Percentiles rank a stretch among this genome's conserved stretches.
These are phyloP conservation scores for Netta rufina DNA, from an alignment of 2,797 vertebrate species.

Conservation along the genomic window DNA sequence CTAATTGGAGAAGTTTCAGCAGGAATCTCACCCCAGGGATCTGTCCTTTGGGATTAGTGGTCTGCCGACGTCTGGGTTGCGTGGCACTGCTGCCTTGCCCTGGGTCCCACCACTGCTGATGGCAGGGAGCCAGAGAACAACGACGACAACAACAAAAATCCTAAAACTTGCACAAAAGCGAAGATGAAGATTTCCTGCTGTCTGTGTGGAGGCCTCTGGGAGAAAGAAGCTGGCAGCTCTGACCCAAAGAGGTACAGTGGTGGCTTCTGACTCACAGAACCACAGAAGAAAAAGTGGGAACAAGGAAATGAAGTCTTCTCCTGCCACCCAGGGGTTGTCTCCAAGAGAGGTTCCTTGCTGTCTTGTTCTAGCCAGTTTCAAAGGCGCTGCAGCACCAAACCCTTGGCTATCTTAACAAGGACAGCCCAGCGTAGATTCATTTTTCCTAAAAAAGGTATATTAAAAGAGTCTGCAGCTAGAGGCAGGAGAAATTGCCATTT, in stretches of 20 bases:
- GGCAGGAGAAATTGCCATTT: accelerated
- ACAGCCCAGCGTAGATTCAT: not conserved
- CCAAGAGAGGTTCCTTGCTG: not conserved
- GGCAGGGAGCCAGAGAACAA: slow-evolving; percentile 25
- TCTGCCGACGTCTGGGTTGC: slow-evolving; percentile 47
- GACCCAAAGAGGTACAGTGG: not conserved
- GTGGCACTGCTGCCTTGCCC: slow-evolving; percentile 18
- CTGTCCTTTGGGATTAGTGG: slow-evolving; percentile 64
- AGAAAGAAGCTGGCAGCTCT: not conserved
- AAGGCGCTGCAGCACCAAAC: not conserved
- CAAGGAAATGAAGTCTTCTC: not conserved
- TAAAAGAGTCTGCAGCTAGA: not conserved
- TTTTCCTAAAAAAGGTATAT: not conserved
- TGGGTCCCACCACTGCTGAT: slow-evolving; percentile 7
- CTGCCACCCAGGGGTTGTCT: not conserved
- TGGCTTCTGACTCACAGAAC: not conserved
- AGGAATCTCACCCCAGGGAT: slow-evolving; percentile 29
- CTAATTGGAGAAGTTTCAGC: slow-evolving; percentile 63
- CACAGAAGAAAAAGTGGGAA: not conserved
- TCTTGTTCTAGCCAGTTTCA: not conserved
- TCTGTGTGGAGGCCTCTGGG: not conserved
- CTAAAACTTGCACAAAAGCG: not conserved
- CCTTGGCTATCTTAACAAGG: not conserved
- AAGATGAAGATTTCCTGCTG: slow-evolving; percentile 5
- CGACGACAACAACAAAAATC: not conserved